These are phyloP conservation scores for Melanchra persicariae DNA, from an alignment of 2,888 invertebrate species.

Conservation along the genomic window DNA sequence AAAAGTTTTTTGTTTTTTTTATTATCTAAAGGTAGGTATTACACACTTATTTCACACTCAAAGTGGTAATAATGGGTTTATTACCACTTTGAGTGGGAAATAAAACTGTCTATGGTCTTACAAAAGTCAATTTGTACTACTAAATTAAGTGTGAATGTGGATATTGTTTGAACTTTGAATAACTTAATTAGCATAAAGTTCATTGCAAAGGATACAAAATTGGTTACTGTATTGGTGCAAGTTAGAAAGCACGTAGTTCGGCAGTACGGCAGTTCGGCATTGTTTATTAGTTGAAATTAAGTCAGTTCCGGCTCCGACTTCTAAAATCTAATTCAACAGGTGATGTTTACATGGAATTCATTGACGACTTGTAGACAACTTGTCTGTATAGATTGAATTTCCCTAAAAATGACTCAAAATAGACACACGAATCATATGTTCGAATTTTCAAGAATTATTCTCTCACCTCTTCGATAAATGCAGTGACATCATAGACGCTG, in stretches of 20 bases:
- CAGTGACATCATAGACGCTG: conserved; percentile 95
- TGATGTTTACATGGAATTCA: conserved; percentile 34
- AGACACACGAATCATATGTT: too few species aligned
- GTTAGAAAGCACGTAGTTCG: not conserved
- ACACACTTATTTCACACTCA: too few species aligned
- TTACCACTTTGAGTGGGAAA: not conserved
- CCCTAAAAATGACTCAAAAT: too few species aligned
- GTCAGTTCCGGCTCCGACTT: not conserved
- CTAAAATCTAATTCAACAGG: conserved; percentile 32
- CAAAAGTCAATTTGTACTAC: too few species aligned
- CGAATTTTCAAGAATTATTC: not conserved
- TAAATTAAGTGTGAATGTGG: not conserved
- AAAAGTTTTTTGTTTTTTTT: too few species aligned
- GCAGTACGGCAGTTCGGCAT: not conserved
- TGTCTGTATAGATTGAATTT: not conserved
- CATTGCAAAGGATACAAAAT: not conserved
- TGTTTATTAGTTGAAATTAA: not conserved
- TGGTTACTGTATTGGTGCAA: too few species aligned
- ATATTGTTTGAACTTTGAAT: not conserved
- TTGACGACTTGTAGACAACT: not conserved
- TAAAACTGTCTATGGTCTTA: not conserved
- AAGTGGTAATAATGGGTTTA: not conserved
- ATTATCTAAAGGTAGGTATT: not conserved
- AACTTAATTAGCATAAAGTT: not conserved
- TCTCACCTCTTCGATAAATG: conserved; percentile 94